Evolutionary conservation across 2,113 vertebrate species (phyloP), one percentile per base, ranked within the genome.

Genomic region (Chaenogobius annularis): DNA sequence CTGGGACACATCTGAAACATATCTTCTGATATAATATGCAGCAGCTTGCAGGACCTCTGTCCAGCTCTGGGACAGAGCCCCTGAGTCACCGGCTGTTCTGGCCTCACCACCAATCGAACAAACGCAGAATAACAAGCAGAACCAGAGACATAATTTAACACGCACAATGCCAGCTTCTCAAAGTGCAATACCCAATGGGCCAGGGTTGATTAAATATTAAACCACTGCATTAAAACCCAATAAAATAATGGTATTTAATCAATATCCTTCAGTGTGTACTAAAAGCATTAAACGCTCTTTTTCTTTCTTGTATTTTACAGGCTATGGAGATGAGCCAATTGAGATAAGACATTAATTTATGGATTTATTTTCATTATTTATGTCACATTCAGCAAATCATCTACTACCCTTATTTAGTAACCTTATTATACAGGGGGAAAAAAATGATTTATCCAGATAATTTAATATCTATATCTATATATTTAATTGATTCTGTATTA

Each of bases 61-160:
- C 66, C 61, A 79, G 73, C 62, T 72, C 77, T 10, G 8, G 58
- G n/a, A n/a, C n/a, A n/a, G n/a, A n/a, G 44, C 69, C 55, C 74
- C 54, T 69, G 79, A 78, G 66, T 80, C 81, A 73, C 44, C 26
- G 9, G 23, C 52, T 26, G 47, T 31, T 48, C 56, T 5, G 46
- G 48, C 55, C 17, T 56, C 64, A 44, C 20, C 20, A 15, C 6
- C 5, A 17, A 23, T 65, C 48, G 7, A 66, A 56, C 56, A n/a
- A 78, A 62, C 56, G 40, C 31, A 58, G 15, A 12, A 62, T 44
- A 68, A 62, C 22, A 59, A 56, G 20, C 23, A 70, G 37, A 78
- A 35, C 63, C 10, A 20, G 69, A 50, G 23, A 66, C 31, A 66
- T 50, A 19, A 54, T 47, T 72, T 13, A 71, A 47, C 62, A 47